phyloP scores from a whole-genome alignment of 2,888 invertebrate species.

The Mesochorus sp. region DNA sequence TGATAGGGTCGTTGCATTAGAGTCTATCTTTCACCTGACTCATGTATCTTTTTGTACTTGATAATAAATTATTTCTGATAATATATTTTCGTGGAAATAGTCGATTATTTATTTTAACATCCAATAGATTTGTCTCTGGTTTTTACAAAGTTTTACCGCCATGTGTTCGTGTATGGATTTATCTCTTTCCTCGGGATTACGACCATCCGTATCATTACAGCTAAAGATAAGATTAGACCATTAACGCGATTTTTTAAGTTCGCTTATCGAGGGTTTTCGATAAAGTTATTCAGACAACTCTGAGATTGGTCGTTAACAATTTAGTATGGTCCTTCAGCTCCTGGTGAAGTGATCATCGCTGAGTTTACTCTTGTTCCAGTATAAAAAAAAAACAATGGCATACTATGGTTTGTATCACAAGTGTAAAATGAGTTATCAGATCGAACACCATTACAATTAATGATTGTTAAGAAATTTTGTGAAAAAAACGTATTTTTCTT shows the following conservation, averaged over 20 bases:
- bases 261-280: constrained; percentile 31
- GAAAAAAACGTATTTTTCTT: neutral
- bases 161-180: constrained; percentile 8
- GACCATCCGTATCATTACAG: constrained; percentile 24
- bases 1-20: constrained; percentile 47
- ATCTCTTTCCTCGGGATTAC: neutral
- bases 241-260: constrained; percentile 11
- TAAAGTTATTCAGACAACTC: constrained; percentile 7
- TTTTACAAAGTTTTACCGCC: neutral
- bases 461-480: neutral
- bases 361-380: constrained; percentile 1
- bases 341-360: neutral
- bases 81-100: constrained; percentile 31
- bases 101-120: neutral
- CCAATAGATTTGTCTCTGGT: too few species aligned
- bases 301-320: neutral
- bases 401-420: constrained; percentile 48
- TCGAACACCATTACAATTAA: neutral
- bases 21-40: constrained; percentile 5
- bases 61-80: constrained; percentile 30
- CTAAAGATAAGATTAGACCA: constrained; percentile 50
- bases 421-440: neutral
- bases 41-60: constrained; percentile 7
- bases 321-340: neutral
- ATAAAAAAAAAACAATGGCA: constrained; percentile 37